Evolutionary conservation across 2,113 vertebrate species (phyloP).

Genomic region (Crotalus viridis): DNA sequence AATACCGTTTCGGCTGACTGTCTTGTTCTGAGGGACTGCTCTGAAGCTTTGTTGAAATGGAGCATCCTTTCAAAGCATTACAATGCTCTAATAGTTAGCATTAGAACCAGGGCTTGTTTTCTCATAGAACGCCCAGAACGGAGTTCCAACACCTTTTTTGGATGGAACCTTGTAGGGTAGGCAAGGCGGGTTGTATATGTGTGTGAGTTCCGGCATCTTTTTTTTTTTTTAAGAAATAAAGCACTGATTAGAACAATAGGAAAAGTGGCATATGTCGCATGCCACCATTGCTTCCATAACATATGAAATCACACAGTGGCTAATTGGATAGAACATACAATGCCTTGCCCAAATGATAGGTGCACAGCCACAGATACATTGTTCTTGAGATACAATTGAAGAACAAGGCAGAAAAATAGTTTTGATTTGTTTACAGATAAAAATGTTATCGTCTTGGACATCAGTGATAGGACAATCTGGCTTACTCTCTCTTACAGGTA

Average conservation of each 20-base stretch:
- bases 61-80: background rate
- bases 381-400: background rate
- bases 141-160: too few species aligned
- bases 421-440: background rate
- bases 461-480: background rate
- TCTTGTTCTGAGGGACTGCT: background rate
- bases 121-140: too few species aligned
- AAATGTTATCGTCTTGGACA: background rate
- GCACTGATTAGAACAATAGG: background rate
- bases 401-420: background rate
- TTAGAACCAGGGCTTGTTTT: background rate
- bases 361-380: background rate
- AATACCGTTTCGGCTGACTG: background rate
- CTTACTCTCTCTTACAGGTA: constrained; percentile 70
- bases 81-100: background rate
- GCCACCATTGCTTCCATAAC: background rate
- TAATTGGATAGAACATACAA: background rate
- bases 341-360: background rate
- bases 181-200: too few species aligned
- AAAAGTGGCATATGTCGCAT: background rate
- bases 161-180: too few species aligned
- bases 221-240: too few species aligned
- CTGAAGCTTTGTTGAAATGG: background rate
- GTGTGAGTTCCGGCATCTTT: too few species aligned
- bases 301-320: background rate